Base-by-base conservation (phyloP, 2,888 invertebrate genomes). In the Leptarthrus brevirostris region DNA sequence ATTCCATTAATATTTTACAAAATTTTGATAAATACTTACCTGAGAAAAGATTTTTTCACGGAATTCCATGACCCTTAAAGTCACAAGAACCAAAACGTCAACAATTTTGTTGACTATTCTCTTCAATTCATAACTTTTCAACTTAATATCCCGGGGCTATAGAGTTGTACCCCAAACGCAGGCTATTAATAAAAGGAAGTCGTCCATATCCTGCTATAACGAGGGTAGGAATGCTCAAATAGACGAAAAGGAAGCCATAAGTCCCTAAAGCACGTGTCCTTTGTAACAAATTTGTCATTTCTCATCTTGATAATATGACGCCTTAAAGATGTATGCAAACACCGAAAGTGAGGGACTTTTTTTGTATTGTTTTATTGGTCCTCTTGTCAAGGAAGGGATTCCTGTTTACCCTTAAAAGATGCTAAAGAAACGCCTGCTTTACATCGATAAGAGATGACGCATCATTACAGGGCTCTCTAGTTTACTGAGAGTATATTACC, bases 401-500 rank as follows among this genome's bases (percentile, higher is more conserved):
- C n/a, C 61, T 16, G 36, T 18, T 10, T n/a, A 20, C 24, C 22
- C 22, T n/a, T n/a, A 20, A 22, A 14, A 47, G 26, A n/a, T 16
- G 4, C 14, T 52, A 18, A 47, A 20, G 24, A 10, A 66, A 16
- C 61, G 47, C 14, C 64, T 66, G 64, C 16, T 66, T 66, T 66
- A 24, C 64, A 66, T 66, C 64, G 64, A 66, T 66, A 66, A 66
- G 64, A n/a, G 22, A 66, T 66, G 64, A 47, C 47, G 64, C 64
- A 47, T 66, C 47, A 26, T 66, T 66, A 66, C 8, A 40, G 40
- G 26, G 20, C 18, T 44, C 40, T 40, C 44, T 30, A n/a, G 44
- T 24, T 44, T 20, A 20, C 52, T 20, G 5, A 20, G 12, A 52
- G 8, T 52, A 20, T 52, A 18, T 22, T 52, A 52, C 52, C 22